Conservation (phyloP, 2,113 vertebrate genomes). For the Toxotes chatareus region DNA sequence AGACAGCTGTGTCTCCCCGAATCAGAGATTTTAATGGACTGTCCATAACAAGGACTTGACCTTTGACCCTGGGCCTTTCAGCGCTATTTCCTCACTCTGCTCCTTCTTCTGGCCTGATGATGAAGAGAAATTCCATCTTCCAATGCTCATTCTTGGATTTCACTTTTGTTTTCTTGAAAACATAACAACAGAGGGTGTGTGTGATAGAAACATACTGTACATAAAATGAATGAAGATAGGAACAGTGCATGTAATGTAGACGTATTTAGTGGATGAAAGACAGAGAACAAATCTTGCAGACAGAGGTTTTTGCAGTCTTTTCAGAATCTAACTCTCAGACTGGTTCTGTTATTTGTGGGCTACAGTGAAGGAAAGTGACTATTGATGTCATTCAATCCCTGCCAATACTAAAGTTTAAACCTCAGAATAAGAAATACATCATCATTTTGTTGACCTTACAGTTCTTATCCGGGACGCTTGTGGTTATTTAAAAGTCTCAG, state of each 20-base stretch:
- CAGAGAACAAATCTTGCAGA: constrained; percentile 2
- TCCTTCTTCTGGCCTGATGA: constrained; percentile 47
- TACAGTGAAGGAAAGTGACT: constrained; percentile 5
- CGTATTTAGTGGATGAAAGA: constrained; percentile 4
- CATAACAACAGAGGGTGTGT: constrained; percentile 29
- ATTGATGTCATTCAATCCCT: not conserved
- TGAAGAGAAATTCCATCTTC: constrained; percentile 63
- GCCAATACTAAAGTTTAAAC: not conserved
- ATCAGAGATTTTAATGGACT: constrained; percentile 56
- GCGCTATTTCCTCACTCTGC: constrained; percentile 50
- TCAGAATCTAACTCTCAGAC: constrained; percentile 8
- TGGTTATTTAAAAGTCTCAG: not conserved
- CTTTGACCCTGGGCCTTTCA: constrained; percentile 64
- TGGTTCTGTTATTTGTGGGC: constrained; percentile 12
- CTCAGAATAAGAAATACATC: not conserved
- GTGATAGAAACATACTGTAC: constrained; percentile 4
- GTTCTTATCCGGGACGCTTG: not conserved
- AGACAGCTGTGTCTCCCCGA: constrained; percentile 50
- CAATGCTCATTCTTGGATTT: constrained; percentile 63
- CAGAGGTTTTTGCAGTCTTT: not conserved
- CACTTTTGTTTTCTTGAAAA: constrained; percentile 63
- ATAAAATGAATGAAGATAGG: not conserved
- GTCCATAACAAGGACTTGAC: constrained; percentile 76
- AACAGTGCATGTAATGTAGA: not conserved
- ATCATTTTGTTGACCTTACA: not conserved